Conservation (phyloP, 1,140 invertebrate species). For the Ruditapes philippinarum region DNA sequence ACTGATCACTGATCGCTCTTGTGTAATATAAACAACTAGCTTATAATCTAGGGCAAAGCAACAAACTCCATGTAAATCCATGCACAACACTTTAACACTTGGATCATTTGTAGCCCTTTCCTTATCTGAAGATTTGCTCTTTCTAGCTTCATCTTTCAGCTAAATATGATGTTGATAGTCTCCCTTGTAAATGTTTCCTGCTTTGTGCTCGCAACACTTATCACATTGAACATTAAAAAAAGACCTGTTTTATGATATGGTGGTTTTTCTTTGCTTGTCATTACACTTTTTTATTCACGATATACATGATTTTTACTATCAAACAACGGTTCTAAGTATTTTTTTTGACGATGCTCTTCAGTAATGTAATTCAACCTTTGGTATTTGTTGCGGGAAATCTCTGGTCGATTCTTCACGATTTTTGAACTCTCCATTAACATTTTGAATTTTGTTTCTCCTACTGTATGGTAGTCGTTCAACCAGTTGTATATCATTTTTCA, state of each 20-base stretch:
- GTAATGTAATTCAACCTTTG: slow-evolving; percentile 20
- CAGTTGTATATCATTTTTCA: slow-evolving; percentile 37
- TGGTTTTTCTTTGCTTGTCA: neutral
- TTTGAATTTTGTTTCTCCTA: neutral
- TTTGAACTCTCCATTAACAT: neutral
- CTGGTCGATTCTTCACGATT: slow-evolving; percentile 13
- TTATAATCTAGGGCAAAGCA: slow-evolving; percentile 1
- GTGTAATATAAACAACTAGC: slow-evolving; percentile 35
- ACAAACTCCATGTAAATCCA: slow-evolving; percentile 33
- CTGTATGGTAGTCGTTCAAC: neutral
- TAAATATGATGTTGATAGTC: slow-evolving; percentile 4
- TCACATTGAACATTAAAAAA: slow-evolving; percentile 33
- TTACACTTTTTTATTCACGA: neutral
- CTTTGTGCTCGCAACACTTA: slow-evolving; percentile 34
- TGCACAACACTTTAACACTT: slow-evolving; percentile 17
- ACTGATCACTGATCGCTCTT: too few relatives aligned
- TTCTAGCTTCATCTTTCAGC: slow-evolving; percentile 41
- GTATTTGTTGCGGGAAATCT: neutral
- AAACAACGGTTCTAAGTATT: slow-evolving; percentile 46
- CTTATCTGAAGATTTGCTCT: neutral
- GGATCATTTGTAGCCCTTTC: slow-evolving; percentile 10
- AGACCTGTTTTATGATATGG: slow-evolving; percentile 27
- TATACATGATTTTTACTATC: slow-evolving; percentile 13
- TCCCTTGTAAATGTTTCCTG: slow-evolving; percentile 12
- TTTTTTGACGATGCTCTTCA: slow-evolving; percentile 11